Evolutionary conservation across 2,888 invertebrate genomes (phyloP).

Genomic region (Azorinus chamasolen): DNA sequence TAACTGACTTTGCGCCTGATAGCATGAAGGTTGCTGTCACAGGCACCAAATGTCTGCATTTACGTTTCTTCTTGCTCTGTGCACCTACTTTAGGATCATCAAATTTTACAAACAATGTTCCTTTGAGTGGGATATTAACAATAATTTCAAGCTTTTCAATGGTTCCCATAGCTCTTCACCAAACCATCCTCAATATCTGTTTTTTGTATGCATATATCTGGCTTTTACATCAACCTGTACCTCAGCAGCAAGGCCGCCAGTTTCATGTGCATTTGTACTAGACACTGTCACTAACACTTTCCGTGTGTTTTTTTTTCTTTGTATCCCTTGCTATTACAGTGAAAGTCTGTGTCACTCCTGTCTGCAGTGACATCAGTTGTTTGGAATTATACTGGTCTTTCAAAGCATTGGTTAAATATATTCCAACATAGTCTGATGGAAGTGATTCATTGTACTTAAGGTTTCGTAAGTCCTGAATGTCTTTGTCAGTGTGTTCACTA

Average conservation of each 20-base stretch:
- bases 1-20: not conserved
- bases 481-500: slow-evolving; percentile 33
- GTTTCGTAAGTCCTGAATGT: slow-evolving; percentile 12
- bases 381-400: not conserved
- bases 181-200: slow-evolving; percentile 41
- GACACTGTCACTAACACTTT: slow-evolving; percentile 10
- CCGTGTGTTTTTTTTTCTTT: slow-evolving; percentile 5
- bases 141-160: slow-evolving; percentile 29
- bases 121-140: slow-evolving; percentile 2
- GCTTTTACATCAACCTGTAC: slow-evolving; percentile 15
- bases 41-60: slow-evolving; percentile 6
- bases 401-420: slow-evolving; percentile 7
- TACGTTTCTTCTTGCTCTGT: slow-evolving; percentile 7
- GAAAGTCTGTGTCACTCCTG: not conserved
- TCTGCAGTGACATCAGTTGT: not conserved
- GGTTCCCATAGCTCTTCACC: slow-evolving; percentile 49
- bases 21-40: slow-evolving; percentile 5
- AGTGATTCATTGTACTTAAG: not conserved
- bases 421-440: not conserved
- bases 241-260: slow-evolving; percentile 5
- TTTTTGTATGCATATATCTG: slow-evolving; percentile 32
- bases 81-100: slow-evolving; percentile 27
- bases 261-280: not conserved
- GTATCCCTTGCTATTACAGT: slow-evolving; percentile 2
- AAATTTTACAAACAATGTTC: slow-evolving; percentile 36